Evolutionary conservation across 2,888 invertebrate species (phyloP).

Genomic region (Melieria omissa): DNA sequence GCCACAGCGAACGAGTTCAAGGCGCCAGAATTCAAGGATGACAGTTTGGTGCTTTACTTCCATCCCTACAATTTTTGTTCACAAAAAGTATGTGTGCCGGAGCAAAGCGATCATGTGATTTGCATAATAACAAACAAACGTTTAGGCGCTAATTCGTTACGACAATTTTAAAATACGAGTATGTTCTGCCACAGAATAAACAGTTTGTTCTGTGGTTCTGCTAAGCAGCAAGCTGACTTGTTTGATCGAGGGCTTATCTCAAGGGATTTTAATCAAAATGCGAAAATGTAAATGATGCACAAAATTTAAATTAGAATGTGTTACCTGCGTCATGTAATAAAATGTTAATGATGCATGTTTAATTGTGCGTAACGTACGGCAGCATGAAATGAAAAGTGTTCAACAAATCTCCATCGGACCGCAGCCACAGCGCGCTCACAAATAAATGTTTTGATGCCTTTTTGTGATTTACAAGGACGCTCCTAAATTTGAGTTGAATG

Average conservation of each 20-base stretch:
- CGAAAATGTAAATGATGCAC: too few species aligned
- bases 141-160: too few species aligned
- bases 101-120: slow-evolving; percentile 45
- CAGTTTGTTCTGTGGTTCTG: neutral
- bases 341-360: slow-evolving; percentile 7
- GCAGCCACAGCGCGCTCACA: too few species aligned
- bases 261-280: too few species aligned
- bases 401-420: too few species aligned
- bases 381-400: too few species aligned
- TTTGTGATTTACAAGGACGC: too few species aligned
- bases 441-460: too few species aligned
- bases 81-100: slow-evolving; percentile 73
- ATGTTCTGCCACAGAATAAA: neutral
- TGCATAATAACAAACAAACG: slow-evolving; percentile 10
- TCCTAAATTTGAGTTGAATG: too few species aligned
- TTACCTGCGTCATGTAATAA: neutral
- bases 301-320: neutral
- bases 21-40: slow-evolving; percentile 56
- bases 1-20: slow-evolving; percentile 52
- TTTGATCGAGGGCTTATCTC: too few species aligned
- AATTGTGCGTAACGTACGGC: slow-evolving; percentile 23
- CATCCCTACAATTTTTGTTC: slow-evolving; percentile 80
- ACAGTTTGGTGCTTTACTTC: slow-evolving; percentile 73
- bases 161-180: neutral
- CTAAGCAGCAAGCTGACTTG: too few species aligned